phyloP scores from a whole-genome alignment of 37 sponge, comb jelly and placozoan species.

The Crambe crambe region DNA sequence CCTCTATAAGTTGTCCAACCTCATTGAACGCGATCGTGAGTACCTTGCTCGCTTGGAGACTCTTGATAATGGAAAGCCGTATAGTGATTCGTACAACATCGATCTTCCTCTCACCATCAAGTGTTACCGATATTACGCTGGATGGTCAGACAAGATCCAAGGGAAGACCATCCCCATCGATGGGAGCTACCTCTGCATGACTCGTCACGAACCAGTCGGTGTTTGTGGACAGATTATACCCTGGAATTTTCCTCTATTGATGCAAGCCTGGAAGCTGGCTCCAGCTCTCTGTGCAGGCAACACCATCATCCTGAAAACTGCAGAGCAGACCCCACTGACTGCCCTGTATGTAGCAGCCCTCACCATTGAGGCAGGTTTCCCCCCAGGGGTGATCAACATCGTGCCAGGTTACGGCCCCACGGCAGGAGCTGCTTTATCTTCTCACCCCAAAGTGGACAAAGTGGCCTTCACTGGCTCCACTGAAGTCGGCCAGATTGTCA shows the following conservation, averaged over 20 bases:
- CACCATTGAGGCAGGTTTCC: constrained; percentile 93
- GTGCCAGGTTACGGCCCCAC: constrained; percentile 97
- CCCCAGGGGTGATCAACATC: constrained; percentile 95
- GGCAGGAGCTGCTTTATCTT: constrained; percentile 91
- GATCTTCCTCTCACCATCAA: constrained; percentile 81
- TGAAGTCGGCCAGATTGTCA: constrained; percentile 92
- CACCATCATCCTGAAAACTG: constrained; percentile 87
- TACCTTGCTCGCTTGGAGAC: constrained; percentile 94
- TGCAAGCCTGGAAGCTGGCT: constrained; percentile 98
- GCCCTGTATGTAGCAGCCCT: constrained; percentile 91
- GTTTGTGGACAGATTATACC: constrained; percentile 96
- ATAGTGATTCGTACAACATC: constrained; percentile 47
- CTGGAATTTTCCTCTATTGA: constrained; percentile 98
- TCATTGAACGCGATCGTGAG: constrained; percentile 92
- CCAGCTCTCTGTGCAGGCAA: constrained; percentile 93
- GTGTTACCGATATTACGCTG: constrained; percentile 94
- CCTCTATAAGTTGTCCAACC: constrained; percentile 88
- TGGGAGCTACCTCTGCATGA: constrained; percentile 80
- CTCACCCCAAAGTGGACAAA: constrained; percentile 91
- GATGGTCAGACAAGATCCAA: constrained; percentile 98
- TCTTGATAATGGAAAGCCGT: constrained; percentile 96
- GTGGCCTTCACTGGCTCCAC: constrained; percentile 99
- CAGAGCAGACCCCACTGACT: constrained; percentile 95
- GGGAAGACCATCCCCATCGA: constrained; percentile 97
- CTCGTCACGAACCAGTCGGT: constrained; percentile 98